Percentiles rank a stretch among this genome's conserved stretches.
Evolutionary conservation across 2,888 invertebrate species (phyloP).

Genomic region (Nebria salina): DNA sequence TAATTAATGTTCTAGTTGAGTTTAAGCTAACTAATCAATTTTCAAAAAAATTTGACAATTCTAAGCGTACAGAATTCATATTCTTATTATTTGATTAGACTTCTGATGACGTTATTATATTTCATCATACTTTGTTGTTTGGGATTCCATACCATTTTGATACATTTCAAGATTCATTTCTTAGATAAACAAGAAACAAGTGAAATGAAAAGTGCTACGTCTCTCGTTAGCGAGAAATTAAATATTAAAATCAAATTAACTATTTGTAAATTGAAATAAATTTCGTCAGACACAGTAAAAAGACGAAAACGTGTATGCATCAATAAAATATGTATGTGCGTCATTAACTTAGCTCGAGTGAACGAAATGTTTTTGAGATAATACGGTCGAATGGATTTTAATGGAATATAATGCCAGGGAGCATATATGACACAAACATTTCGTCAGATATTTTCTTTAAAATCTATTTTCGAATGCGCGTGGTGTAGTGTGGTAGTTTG

Average conservation of each 20-base stretch:
- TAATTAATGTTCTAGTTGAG: too few species aligned
- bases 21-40: too few species aligned
- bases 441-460: constrained; percentile 8
- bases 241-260: not conserved
- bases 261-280: not conserved
- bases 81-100: too few species aligned
- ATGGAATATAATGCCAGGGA: not conserved
- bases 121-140: too few species aligned
- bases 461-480: constrained; percentile 23
- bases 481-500: not conserved
- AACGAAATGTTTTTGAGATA: not conserved
- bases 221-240: not conserved
- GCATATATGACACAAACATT: not conserved
- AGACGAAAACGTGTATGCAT: not conserved
- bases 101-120: too few species aligned
- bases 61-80: too few species aligned
- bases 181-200: not conserved
- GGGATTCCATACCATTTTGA: too few species aligned
- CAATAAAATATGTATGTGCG: not conserved
- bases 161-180: too few species aligned
- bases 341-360: not conserved
- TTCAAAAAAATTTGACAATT: too few species aligned
- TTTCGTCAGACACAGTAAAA: not conserved
- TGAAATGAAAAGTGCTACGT: not conserved
- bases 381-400: not conserved